Evolutionary conservation across 2,113 vertebrate genomes (phyloP), one percentile per base, ranked within the genome.

Genomic region (Hippocampus zosterae): DNA sequence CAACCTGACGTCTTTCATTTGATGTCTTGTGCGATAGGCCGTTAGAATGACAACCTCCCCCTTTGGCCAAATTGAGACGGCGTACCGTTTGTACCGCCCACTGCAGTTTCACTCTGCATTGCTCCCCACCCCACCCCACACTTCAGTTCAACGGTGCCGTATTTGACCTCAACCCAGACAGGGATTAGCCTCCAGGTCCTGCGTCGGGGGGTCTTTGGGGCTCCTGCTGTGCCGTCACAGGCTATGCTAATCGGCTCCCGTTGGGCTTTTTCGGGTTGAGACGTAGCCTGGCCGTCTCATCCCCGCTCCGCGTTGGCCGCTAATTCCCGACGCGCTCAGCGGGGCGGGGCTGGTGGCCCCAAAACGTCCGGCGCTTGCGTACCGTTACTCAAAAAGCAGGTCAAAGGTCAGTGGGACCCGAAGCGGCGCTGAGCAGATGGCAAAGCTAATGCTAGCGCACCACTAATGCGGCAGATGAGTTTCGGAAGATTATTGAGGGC

Each of bases 231-330:
- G 79, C 65, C 27, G 42, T 79, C 70, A 70, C 66, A 70, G 81
- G 81, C 78, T 80, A 62, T 40, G 76, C 61, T 68, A 83, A 83
- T 83, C 81, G 53, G 79, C 81, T 84, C 76, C 56, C 69, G 42
- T 46, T 15, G 23, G 44, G 23, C 13, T 65, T 48, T 27, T 78
- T 69, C 64, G 71, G 78, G 68, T 78, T 86, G 42, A 82, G 67
- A 74, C 67, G 0, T 57, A 73, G 67, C 13, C 77, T 70, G 74
- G 71, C 66, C 62, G 60, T 82, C 82, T 86, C 76, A 79, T 80
- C 78, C 56, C 72, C 13, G 75, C 72, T 74, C 66, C 60, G 55
- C 59, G 41, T 50, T 65, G 16, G 15, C 46, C 16, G 15, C 46
- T 50, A 50, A 50, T 18, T 23, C 76, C 70, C 76, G 72, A 46